Conservation (phyloP, 2,888 invertebrate species). For the Cataglyphis rosenhaueri region DNA sequence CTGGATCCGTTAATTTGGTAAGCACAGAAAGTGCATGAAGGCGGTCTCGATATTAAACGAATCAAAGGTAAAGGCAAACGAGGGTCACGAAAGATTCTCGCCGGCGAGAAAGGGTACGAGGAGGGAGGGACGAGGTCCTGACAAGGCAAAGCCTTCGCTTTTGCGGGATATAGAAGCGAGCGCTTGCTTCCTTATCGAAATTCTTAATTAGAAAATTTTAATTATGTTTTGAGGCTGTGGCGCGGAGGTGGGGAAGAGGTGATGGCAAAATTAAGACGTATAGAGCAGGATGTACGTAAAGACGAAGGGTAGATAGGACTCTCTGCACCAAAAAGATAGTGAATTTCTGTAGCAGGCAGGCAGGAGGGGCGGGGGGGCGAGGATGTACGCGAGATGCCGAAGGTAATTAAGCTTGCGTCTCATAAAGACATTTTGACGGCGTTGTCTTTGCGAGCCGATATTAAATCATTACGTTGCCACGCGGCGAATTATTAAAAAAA, state of each 20-base stretch:
- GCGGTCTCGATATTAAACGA: constrained; percentile 62
- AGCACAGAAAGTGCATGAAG: constrained; percentile 59
- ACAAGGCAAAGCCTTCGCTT: constrained; percentile 62
- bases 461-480: constrained; percentile 60
- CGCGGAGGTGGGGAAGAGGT: neutral
- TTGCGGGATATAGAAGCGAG: constrained; percentile 53
- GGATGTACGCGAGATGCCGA: constrained; percentile 48
- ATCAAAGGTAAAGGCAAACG: constrained; percentile 18
- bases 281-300: constrained; percentile 16
- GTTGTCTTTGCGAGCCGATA: constrained; percentile 56
- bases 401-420: constrained; percentile 72
- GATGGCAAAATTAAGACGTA: constrained; percentile 10
- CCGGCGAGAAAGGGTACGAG: constrained; percentile 11
- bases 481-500: constrained; percentile 41
- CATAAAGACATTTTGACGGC: constrained; percentile 60
- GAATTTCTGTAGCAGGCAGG: constrained; percentile 61
- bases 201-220: constrained; percentile 86
- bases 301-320: constrained; percentile 43
- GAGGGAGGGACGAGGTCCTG: constrained; percentile 52
- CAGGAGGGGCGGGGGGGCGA: neutral
- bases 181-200: constrained; percentile 82
- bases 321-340: constrained; percentile 71
- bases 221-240: constrained; percentile 83
- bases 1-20: constrained; percentile 67
- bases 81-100: constrained; percentile 53